These are phyloP conservation scores for Holothuria leucospilota DNA, from an alignment of 53 echinoderm and acorn worm species.

Conservation along the genomic window DNA sequence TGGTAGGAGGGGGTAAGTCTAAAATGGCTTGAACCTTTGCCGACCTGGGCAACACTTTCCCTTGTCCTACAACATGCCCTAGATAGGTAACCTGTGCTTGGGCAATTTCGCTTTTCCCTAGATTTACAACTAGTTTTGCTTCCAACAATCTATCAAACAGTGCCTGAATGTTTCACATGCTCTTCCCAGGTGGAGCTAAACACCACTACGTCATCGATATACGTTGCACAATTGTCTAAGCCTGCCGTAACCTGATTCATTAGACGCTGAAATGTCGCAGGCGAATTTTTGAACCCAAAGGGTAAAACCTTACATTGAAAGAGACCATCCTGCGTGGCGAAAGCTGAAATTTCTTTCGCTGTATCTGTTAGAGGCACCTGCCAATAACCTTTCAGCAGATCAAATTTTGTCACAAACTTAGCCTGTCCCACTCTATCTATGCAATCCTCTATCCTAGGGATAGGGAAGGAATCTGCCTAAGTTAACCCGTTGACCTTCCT, in stretches of 20 bases:
- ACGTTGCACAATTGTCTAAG: neutral
- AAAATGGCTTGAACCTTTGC: constrained; percentile 41
- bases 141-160: constrained; percentile 9
- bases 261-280: neutral
- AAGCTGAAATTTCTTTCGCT: constrained; percentile 49
- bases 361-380: constrained; percentile 23
- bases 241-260: neutral
- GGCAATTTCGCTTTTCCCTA: neutral
- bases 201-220: neutral
- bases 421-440: constrained; percentile 11
- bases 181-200: neutral
- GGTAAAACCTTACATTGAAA: constrained; percentile 48
- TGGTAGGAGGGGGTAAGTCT: constrained; percentile 35
- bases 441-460: neutral
- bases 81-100: neutral
- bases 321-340: constrained; percentile 30
- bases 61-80: neutral
- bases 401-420: constrained; percentile 44
- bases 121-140: constrained; percentile 7
- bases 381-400: constrained; percentile 59
- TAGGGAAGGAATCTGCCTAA: neutral
- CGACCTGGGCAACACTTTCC: neutral
- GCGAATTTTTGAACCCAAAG: neutral
- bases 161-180: neutral
- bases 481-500: neutral